Percentiles rank a stretch among this genome's conserved stretches.
Conservation (phyloP, 2,113 vertebrate species). For the Gambusia holbrooki region DNA sequence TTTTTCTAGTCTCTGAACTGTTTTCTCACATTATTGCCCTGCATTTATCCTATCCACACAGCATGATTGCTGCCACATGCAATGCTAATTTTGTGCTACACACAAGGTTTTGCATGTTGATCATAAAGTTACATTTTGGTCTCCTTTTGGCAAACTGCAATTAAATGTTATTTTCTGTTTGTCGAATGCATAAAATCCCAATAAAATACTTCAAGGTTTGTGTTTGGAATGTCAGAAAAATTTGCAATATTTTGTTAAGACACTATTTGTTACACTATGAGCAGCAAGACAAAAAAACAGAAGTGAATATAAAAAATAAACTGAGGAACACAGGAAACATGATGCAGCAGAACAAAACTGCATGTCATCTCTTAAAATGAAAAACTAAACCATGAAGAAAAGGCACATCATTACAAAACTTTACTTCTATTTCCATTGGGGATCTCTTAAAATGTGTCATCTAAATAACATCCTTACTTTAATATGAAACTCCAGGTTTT, state of each 20-base stretch:
- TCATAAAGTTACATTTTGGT: neutral
- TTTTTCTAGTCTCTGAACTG: neutral
- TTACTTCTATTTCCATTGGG: neutral
- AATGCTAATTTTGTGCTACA: neutral
- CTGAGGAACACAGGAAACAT: constrained; percentile 13
- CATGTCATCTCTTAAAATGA: neutral
- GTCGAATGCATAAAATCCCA: neutral
- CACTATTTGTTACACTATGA: neutral
- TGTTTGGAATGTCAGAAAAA: too few relatives aligned
- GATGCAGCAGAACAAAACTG: constrained; percentile 10
- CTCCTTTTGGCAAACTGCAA: neutral
- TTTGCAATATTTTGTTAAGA: neutral
- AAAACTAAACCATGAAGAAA: neutral
- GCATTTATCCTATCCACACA: neutral
- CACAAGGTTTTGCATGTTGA: too few relatives aligned
- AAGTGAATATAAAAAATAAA: neutral
- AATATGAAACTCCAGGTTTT: constrained; percentile 95
- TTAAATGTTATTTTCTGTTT: neutral
- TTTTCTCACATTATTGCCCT: neutral
- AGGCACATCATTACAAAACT: neutral
- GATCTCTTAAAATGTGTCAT: neutral
- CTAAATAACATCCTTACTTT: constrained; percentile 77
- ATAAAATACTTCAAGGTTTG: neutral
- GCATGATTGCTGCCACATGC: neutral
- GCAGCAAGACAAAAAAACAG: neutral